Evolutionary conservation across 37 sponge, comb jelly and placozoan species (phyloP).

Genomic region (Hormiphora californensis): DNA sequence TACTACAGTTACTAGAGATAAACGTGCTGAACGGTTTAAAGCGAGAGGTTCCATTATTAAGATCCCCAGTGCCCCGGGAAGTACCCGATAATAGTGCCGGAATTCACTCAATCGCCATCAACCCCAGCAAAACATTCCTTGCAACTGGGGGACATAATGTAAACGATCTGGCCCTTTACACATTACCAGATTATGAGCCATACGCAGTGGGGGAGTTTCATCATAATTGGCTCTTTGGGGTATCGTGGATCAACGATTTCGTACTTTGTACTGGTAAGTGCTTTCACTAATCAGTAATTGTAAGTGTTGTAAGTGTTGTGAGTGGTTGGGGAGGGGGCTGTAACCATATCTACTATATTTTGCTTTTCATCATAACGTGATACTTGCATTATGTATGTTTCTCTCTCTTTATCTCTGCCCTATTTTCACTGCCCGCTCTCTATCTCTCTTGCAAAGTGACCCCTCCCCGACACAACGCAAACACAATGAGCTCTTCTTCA

Average conservation of each 20-base stretch:
- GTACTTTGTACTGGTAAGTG: slow-evolving; percentile 36
- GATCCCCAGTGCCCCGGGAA: slow-evolving; percentile 6
- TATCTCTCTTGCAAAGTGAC: too few relatives aligned
- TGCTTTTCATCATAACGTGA: too few relatives aligned
- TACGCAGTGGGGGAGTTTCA: slow-evolving; percentile 54
- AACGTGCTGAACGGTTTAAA: slow-evolving; percentile 24
- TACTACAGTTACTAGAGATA: slow-evolving; percentile 8
- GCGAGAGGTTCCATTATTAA: slow-evolving; percentile 10
- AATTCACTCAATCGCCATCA: slow-evolving; percentile 38
- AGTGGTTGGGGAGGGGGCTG: too few relatives aligned
- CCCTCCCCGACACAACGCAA: too few relatives aligned
- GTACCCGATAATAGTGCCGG: slow-evolving; percentile 16
- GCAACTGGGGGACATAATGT: slow-evolving; percentile 49
- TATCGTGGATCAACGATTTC: slow-evolving; percentile 51
- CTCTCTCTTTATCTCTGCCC: too few relatives aligned
- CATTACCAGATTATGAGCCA: slow-evolving; percentile 34
- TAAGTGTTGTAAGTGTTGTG: too few relatives aligned
- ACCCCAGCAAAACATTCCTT: slow-evolving; percentile 45
- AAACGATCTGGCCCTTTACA: slow-evolving; percentile 34
- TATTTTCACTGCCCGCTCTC: too few relatives aligned
- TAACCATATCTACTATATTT: too few relatives aligned
- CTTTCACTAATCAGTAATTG: too few relatives aligned
- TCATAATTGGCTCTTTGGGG: slow-evolving; percentile 39
- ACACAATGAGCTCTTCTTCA: too few relatives aligned
- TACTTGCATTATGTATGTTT: too few relatives aligned